Evolutionary conservation across 2,113 vertebrate genomes (phyloP).

Genomic region (Sarotherodon lohbergeri): DNA sequence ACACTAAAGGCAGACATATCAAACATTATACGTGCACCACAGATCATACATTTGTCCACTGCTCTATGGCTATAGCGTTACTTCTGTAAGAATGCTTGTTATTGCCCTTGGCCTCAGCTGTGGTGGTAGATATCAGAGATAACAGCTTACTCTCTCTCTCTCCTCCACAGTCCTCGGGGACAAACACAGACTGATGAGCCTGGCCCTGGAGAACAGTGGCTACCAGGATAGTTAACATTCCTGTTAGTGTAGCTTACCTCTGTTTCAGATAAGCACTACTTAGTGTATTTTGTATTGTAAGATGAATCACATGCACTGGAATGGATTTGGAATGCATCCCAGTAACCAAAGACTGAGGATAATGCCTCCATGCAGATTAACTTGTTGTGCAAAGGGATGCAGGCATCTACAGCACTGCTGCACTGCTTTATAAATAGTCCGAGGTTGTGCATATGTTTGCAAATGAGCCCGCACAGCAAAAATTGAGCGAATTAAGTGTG

Average conservation of each 20-base stretch:
- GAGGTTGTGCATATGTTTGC: slow-evolving; percentile 5
- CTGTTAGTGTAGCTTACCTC: slow-evolving; percentile 3
- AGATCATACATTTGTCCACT: neutral
- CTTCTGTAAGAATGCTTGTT: slow-evolving; percentile 7
- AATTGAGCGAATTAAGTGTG: neutral
- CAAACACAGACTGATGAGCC: slow-evolving; percentile 31
- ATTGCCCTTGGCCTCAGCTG: slow-evolving; percentile 42
- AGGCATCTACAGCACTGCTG: neutral
- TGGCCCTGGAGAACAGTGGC: slow-evolving; percentile 23
- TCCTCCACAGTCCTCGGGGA: slow-evolving; percentile 22
- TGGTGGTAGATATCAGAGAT: slow-evolving; percentile 40
- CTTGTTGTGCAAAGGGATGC: slow-evolving; percentile 19
- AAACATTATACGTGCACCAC: neutral
- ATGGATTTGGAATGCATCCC: slow-evolving; percentile 4
- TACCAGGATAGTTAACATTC: slow-evolving; percentile 24
- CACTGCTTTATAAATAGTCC: slow-evolving; percentile 7
- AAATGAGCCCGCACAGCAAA: slow-evolving; percentile 50
- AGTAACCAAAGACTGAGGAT: neutral
- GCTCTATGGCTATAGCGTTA: neutral
- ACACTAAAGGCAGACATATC: neutral
- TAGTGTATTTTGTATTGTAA: slow-evolving; percentile 20
- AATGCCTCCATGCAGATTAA: slow-evolving; percentile 5
- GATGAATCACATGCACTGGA: slow-evolving; percentile 7
- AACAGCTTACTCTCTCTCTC: slow-evolving; percentile 8
- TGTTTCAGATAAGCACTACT: slow-evolving; percentile 21